Evolutionary conservation across 2,888 invertebrate genomes (phyloP), one percentile per base, ranked within the genome.

Genomic region (Zele albiditarsus): DNA sequence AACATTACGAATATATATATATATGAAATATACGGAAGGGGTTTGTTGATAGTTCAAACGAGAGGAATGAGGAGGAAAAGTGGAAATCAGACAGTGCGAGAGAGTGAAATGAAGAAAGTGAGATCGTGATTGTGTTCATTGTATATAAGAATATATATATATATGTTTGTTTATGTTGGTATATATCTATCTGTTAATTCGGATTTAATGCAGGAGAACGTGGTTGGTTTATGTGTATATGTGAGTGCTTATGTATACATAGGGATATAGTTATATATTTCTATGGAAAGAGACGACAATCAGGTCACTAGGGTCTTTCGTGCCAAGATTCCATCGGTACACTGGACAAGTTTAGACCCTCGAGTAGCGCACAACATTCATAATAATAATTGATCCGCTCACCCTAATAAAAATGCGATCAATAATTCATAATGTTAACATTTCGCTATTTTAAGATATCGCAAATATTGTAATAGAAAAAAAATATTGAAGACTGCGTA

Each of bases 101-200:
- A 58, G 14, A 49, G 46, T 8, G 27, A 42, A 12, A 33, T n/a
- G 16, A n/a, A 62, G 16, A 8, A 28, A 31, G n/a, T n/a, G n/a
- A n/a, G n/a, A n/a, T n/a, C n/a, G 20, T 31, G 14, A 16, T 16
- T 25, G 60, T 27, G 38, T 38, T 38, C 12, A 2, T 38, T 4
- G 2, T 31, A n/a, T n/a, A 31, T 8, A 31, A 8, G 31, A 31
- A 31, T 31, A 2, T 8, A 12, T 63, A 49, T 6, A 68, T 57
- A 57, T 23, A 31, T 25, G 27, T 49, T 23, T 69, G 58, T 33
- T 8, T 49, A n/a, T 33, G 25, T 84, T 84, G 38, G 38, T 38
- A 38, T 38, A n/a, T n/a, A n/a, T n/a, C n/a, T n/a, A 83, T 83
- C 83, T 84, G 86, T 85, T 86, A 85, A 87, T 86, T 86, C 84